Percentiles rank a stretch among this genome's conserved stretches.
Conservation (phyloP, 1,140 invertebrate genomes). For the Fopius arisanus region DNA sequence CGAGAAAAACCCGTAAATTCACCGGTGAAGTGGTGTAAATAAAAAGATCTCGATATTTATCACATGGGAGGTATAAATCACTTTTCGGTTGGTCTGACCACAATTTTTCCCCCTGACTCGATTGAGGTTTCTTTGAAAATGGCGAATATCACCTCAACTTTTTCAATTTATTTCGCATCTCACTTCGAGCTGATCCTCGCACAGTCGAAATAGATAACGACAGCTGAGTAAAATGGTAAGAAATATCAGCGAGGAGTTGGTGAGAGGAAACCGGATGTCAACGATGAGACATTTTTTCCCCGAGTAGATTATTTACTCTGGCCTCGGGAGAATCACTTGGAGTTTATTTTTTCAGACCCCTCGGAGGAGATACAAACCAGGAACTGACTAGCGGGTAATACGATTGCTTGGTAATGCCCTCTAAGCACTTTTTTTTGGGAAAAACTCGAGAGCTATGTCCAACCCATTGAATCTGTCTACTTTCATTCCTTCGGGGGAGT, state of each 20-base stretch:
- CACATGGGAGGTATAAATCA: too few relatives aligned
- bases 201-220: not conserved
- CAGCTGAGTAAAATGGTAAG: not conserved
- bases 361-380: constrained; percentile 7
- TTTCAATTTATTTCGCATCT: not conserved
- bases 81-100: too few relatives aligned
- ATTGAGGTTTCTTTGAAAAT: too few relatives aligned
- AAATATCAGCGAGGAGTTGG: not conserved
- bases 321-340: constrained; percentile 1
- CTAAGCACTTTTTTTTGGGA: constrained; percentile 18
- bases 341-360: not conserved
- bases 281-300: constrained; percentile 5
- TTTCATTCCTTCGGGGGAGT: not conserved
- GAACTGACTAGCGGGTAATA: not conserved
- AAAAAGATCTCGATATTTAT: too few relatives aligned
- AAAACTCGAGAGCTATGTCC: constrained; percentile 21
- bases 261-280: not conserved
- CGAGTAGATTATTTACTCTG: constrained; percentile 8
- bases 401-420: constrained; percentile 25
- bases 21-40: too few relatives aligned
- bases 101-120: too few relatives aligned
- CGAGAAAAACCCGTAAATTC: too few relatives aligned
- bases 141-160: not conserved
- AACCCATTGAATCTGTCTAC: constrained; percentile 23
- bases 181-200: not conserved